Conservation (phyloP, 1,140 invertebrate genomes). For the Macrocentrus cingulum region DNA sequence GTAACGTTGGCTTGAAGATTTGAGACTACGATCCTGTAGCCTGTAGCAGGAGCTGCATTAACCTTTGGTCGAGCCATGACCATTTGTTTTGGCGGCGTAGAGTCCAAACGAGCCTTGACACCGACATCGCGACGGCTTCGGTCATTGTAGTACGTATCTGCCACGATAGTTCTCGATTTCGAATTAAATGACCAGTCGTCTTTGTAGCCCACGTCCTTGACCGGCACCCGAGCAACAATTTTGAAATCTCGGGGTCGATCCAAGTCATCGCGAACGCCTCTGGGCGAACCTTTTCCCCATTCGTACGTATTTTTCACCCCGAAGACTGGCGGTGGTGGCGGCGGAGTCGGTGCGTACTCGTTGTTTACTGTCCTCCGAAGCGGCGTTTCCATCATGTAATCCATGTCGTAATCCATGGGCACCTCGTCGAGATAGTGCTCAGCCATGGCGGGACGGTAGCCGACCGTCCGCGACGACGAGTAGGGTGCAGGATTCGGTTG, state of each 20-base stretch:
- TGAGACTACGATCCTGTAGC: constrained; percentile 81
- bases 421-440: constrained; percentile 42
- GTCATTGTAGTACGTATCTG: constrained; percentile 50
- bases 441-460: constrained; percentile 36
- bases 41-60: constrained; percentile 48
- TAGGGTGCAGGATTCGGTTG: constrained; percentile 11
- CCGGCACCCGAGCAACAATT: constrained; percentile 38
- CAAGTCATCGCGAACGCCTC: too few species aligned
- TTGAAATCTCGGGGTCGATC: constrained; percentile 48
- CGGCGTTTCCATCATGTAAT: constrained; percentile 44
- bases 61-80: constrained; percentile 60
- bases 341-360: constrained; percentile 52
- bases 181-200: constrained; percentile 48
- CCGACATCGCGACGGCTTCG: constrained; percentile 46
- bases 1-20: constrained; percentile 85
- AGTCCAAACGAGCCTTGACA: constrained; percentile 59
- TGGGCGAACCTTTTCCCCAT: too few species aligned
- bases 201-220: constrained; percentile 37
- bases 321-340: constrained; percentile 54
- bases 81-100: constrained; percentile 53
- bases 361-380: constrained; percentile 55
- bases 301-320: constrained; percentile 44
- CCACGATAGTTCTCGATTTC: constrained; percentile 49
- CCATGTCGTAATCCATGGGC: constrained; percentile 40
- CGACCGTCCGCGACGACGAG: constrained; percentile 34